phyloP scores from a whole-genome alignment of 2,113 vertebrate genomes.

The Malurus melanocephalus region DNA sequence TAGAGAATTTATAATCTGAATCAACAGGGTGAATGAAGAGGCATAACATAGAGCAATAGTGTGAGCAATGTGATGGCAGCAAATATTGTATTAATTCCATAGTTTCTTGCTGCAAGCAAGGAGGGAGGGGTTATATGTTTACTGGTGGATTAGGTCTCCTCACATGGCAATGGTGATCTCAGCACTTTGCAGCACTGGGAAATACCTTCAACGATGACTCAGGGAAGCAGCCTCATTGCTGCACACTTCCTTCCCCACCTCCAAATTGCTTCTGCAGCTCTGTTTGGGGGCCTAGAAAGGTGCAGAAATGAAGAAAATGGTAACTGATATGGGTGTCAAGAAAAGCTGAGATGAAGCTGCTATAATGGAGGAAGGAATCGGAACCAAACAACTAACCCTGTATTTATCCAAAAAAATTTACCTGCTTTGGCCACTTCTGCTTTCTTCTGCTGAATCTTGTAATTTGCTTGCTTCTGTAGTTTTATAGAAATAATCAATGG shows the following conservation, averaged over 20 bases:
- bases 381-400: background rate
- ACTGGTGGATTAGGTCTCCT: background rate
- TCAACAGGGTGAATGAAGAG: conserved; percentile 21
- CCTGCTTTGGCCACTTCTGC: background rate
- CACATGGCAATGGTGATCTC: background rate
- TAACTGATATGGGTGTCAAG: background rate
- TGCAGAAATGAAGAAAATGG: background rate
- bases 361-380: background rate
- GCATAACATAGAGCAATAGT: conserved; percentile 10
- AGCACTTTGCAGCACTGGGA: background rate
- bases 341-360: background rate
- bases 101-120: background rate
- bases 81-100: background rate
- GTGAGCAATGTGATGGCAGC: conserved; percentile 39
- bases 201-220: background rate
- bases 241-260: background rate
- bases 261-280: background rate
- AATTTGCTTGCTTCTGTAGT: background rate
- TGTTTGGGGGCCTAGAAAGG: background rate
- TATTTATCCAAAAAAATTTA: background rate
- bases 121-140: background rate
- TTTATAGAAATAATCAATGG: background rate
- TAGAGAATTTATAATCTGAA: conserved; percentile 9
- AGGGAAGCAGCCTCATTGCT: background rate
- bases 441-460: background rate